Conservation (phyloP, 2,888 invertebrate genomes). For the Volucella bombylans region DNA sequence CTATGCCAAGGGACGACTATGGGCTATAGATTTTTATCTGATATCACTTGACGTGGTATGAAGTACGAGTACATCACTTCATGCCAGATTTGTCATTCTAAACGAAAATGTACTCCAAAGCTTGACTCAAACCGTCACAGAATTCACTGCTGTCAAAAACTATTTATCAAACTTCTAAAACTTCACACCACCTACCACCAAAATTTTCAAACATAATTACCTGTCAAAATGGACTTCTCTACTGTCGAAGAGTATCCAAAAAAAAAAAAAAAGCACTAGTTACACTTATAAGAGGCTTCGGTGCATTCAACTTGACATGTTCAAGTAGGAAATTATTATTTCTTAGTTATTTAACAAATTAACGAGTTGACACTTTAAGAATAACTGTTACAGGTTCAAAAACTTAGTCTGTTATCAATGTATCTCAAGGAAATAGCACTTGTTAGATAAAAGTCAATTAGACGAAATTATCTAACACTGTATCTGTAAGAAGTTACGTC, state of each 20-base stretch:
- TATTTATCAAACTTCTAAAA: too few species aligned
- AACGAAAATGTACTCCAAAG: too few species aligned
- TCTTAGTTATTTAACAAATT: not conserved
- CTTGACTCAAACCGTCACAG: too few species aligned
- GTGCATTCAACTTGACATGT: constrained; percentile 13
- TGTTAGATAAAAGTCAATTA: constrained; percentile 18
- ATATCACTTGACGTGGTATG: too few species aligned
- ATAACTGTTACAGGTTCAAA: not conserved
- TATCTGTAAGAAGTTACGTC: constrained; percentile 30
- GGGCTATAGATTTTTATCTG: too few species aligned
- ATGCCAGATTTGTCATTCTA: too few species aligned
- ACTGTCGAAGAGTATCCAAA: not conserved
- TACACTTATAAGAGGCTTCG: constrained; percentile 2
- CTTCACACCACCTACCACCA: too few species aligned
- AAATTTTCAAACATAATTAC: too few species aligned
- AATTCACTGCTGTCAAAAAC: too few species aligned
- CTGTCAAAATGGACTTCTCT: too few species aligned
- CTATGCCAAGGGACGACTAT: too few species aligned
- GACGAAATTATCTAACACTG: not conserved
- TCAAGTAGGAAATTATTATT: not conserved
- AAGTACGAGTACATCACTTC: too few species aligned
- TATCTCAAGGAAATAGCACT: constrained; percentile 12
- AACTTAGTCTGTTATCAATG: constrained; percentile 4
- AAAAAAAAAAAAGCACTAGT: not conserved
- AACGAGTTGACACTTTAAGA: constrained; percentile 6